These are phyloP conservation scores for Ruditapes philippinarum DNA, from an alignment of 1,140 invertebrate species.

Conservation along the genomic window DNA sequence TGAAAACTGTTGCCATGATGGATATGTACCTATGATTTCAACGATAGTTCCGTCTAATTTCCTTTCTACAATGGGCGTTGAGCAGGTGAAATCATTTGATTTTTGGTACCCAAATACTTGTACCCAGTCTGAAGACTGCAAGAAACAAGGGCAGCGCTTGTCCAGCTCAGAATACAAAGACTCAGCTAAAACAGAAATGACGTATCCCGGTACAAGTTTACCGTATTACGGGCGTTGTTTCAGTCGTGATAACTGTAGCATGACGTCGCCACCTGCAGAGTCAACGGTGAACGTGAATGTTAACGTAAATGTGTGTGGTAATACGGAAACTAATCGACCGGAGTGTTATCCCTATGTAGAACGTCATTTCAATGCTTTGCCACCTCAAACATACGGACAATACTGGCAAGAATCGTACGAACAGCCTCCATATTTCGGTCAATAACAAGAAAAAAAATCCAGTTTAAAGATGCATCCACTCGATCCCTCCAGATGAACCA, in stretches of 20 bases:
- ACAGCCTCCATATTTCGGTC: neutral
- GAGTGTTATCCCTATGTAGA: neutral
- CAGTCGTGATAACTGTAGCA: neutral
- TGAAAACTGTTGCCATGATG: neutral
- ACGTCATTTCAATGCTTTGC: neutral
- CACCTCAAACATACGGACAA: neutral
- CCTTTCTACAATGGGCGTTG: conserved; percentile 23
- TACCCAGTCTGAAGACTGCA: neutral
- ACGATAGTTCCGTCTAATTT: conserved; percentile 45
- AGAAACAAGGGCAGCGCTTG: neutral
- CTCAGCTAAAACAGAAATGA: neutral
- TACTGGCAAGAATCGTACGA: neutral
- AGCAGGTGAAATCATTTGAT: neutral
- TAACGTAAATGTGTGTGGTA: conserved; percentile 14
- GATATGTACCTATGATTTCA: conserved; percentile 51
- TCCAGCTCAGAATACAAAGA: neutral
- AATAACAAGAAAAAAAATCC: no score
- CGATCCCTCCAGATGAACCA: no score
- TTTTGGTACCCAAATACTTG: conserved; percentile 12
- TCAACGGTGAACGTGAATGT: conserved; percentile 21
- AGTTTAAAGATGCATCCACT: no score
- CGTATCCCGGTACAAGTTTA: neutral
- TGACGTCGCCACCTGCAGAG: neutral
- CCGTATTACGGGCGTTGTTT: neutral
- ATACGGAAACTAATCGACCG: neutral